Evolutionary conservation across 92 coral and sea anemone species (phyloP), one percentile per base, ranked within the genome.

Genomic region (Parazoanthus swiftii): DNA sequence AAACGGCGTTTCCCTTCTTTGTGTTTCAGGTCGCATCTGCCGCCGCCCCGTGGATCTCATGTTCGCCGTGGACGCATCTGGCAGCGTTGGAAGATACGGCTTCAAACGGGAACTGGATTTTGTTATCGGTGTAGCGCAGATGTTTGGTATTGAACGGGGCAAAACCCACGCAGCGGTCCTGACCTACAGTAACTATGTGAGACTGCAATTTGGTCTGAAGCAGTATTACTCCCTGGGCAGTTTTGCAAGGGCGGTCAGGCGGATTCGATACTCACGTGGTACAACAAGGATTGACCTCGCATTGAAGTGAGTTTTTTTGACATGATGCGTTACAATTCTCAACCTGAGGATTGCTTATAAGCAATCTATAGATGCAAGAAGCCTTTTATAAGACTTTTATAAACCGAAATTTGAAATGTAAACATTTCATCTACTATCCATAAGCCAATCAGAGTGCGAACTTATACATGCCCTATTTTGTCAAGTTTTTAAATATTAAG

Each of bases 61-160:
- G 33, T 93, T 95, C 74, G 98, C 95, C 14, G 86, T 95, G 79
- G 98, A 95, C 44, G 89, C 96, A 23, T 95, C 98, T 35, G 92
- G 92, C 3, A 92, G 96, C 78, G 93, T 95, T 66, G 90, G 91
- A 2, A 58, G 39, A 59, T 76, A 85, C 51, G 93, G 95, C 75
- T 95, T 81, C 86, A 77, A 58, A n/a, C 89, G 83, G 42, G 92
- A 95, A 44, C 88, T 90, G 74, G 83, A 71, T 63, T 95, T 95
- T 85, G 88, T 95, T 1, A 89, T 86, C 26, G 86, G 73, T 16
- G 85, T 89, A 13, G 79, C 91, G 6, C 88, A 85, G 67, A 89
- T 79, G 86, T 95, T 93, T 75, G 87, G 89, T 14, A 74, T 95
- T 42, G 86, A 94, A 16, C 86, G 86, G 18, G 76, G 77, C 14